Percentiles rank a stretch among this genome's conserved stretches.
phyloP scores from a whole-genome alignment of 1,140 invertebrate genomes.

The Gonioctena quinquepunctata region DNA sequence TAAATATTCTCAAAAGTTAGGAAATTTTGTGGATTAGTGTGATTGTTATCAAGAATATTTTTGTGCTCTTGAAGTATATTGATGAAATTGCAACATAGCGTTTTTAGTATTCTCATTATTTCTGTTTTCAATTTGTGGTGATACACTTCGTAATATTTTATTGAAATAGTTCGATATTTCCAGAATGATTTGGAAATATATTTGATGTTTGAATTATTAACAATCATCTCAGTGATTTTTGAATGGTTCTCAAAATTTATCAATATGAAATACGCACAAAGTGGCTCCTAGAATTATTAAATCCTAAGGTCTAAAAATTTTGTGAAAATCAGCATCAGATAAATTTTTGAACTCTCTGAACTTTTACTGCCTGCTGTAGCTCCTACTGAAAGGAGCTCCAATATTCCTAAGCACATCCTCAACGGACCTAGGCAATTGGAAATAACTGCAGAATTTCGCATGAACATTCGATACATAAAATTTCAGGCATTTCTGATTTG shows the following conservation, averaged over 20 bases:
- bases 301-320: too few species aligned
- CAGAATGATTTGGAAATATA: conserved; percentile 45
- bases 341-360: too few species aligned
- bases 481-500: too few species aligned
- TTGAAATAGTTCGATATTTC: conserved; percentile 46
- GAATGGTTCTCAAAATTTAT: too few species aligned
- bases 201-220: conserved; percentile 41
- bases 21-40: conserved; percentile 11
- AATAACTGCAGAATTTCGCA: too few species aligned
- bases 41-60: conserved; percentile 11
- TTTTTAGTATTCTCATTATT: conserved; percentile 6
- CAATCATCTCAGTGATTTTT: neutral
- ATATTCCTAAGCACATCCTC: too few species aligned
- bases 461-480: too few species aligned
- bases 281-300: neutral
- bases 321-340: too few species aligned
- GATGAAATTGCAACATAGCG: neutral
- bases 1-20: conserved; percentile 9
- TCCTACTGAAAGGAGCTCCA: too few species aligned
- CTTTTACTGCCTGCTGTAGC: too few species aligned
- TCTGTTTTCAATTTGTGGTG: conserved; percentile 38
- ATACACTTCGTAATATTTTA: conserved; percentile 46
- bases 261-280: neutral
- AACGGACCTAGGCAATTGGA: too few species aligned
- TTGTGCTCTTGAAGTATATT: neutral